Evolutionary conservation across 37 sponge, comb jelly and placozoan genomes (phyloP).

Genomic region (Beroe ovata): DNA sequence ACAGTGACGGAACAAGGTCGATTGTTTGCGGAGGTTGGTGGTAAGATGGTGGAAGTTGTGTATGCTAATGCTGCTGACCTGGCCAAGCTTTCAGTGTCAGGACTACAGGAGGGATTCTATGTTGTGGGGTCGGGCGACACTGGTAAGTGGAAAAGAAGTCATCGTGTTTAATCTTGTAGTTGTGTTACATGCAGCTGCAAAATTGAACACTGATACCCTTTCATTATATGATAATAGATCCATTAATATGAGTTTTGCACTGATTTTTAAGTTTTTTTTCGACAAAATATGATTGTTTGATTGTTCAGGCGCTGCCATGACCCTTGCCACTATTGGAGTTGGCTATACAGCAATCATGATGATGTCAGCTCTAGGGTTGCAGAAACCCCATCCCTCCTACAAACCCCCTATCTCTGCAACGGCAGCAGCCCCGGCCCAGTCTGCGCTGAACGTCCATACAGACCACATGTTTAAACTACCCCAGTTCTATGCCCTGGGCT

Average conservation of each 20-base stretch:
- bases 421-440: background rate
- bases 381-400: slow-evolving; percentile 64
- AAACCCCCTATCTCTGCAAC: background rate
- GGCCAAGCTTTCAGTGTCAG: slow-evolving; percentile 37
- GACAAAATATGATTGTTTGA: too few relatives aligned
- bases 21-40: slow-evolving; percentile 39
- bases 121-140: slow-evolving; percentile 57
- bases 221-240: too few relatives aligned
- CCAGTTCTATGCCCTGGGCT: slow-evolving; percentile 51
- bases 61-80: slow-evolving; percentile 63
- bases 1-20: slow-evolving; percentile 39
- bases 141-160: too few relatives aligned
- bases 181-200: too few relatives aligned
- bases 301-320: slow-evolving; percentile 56
- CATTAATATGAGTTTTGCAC: too few relatives aligned
- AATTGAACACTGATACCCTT: too few relatives aligned
- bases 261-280: too few relatives aligned
- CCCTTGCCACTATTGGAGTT: slow-evolving; percentile 45
- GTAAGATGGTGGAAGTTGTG: slow-evolving; percentile 65
- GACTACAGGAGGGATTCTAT: slow-evolving; percentile 65
- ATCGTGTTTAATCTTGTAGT: too few relatives aligned
- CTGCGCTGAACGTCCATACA: slow-evolving; percentile 16
- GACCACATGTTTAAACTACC: slow-evolving; percentile 59
- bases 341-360: slow-evolving; percentile 46
- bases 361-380: slow-evolving; percentile 15